Conservation (phyloP, 2,797 vertebrate species). For the Anableps anableps region DNA sequence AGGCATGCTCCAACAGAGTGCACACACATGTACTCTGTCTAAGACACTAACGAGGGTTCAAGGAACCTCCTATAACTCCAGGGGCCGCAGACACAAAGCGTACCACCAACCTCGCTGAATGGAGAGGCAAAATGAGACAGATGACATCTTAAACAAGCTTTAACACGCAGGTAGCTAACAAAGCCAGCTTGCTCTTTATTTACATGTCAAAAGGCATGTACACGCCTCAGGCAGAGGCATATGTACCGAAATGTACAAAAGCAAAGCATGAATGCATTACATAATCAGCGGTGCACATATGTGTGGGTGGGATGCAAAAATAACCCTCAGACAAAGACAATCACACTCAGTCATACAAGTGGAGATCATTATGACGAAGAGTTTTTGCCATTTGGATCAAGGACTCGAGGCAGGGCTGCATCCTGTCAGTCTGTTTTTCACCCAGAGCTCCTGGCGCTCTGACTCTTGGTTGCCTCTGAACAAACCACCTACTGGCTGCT, state of each 20-base stretch:
- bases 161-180: conserved; percentile 75
- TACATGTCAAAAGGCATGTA: conserved; percentile 70
- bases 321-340: conserved; percentile 33
- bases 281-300: conserved; percentile 52
- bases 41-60: conserved; percentile 73
- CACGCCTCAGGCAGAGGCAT: conserved; percentile 43
- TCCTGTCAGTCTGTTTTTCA: conserved; percentile 63
- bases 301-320: conserved; percentile 55
- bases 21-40: conserved; percentile 43
- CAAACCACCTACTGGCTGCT: conserved; percentile 78
- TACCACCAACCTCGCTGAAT: conserved; percentile 52
- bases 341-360: conserved; percentile 1
- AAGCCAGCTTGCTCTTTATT: conserved; percentile 64
- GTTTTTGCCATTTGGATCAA: conserved; percentile 50
- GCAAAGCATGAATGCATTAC: conserved; percentile 40
- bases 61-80: conserved; percentile 72
- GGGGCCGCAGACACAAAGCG: conserved; percentile 68
- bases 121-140: conserved; percentile 65
- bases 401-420: conserved; percentile 45
- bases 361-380: conserved; percentile 34
- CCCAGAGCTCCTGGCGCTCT: conserved; percentile 57
- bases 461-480: conserved; percentile 61
- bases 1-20: conserved; percentile 49
- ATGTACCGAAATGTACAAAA: conserved; percentile 60
- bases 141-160: conserved; percentile 76